phyloP scores from a whole-genome alignment of 2,113 vertebrate genomes.

The Hemichromis elongatus region DNA sequence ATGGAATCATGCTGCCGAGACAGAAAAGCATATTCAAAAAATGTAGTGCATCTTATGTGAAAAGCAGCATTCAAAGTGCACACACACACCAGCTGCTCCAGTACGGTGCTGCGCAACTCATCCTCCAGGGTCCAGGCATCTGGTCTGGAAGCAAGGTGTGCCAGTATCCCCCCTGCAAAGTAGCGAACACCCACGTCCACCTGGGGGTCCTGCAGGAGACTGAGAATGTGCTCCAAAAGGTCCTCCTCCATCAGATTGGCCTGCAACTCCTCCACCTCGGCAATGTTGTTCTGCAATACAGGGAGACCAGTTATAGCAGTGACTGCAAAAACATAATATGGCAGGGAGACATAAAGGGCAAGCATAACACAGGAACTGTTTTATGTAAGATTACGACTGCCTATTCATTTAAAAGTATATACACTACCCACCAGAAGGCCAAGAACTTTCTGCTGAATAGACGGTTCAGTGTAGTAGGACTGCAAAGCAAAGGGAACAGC shows the following conservation, averaged over 20 bases:
- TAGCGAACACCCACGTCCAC: conserved; percentile 84
- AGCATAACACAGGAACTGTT: not conserved
- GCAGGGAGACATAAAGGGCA: not conserved
- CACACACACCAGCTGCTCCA: conserved; percentile 79
- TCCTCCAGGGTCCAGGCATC: conserved; percentile 82
- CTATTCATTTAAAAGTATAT: not conserved
- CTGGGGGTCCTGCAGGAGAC: conserved; percentile 79
- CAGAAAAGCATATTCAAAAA: not conserved
- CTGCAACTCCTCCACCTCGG: conserved; percentile 89
- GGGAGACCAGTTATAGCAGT: not conserved
- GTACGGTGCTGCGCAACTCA: conserved; percentile 75
- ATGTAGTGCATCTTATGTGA: not conserved
- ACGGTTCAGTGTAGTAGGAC: conserved; percentile 85
- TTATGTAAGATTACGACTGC: not conserved
- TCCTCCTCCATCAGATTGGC: conserved; percentile 86
- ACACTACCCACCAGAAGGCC: conserved; percentile 84
- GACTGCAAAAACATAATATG: not conserved
- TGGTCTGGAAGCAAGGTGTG: conserved; percentile 85
- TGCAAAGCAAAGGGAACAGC: conserved; percentile 44
- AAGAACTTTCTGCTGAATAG: conserved; percentile 89
- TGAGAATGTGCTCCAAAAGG: conserved; percentile 87
- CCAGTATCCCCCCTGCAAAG: conserved; percentile 91
- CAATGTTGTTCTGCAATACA: conserved; percentile 84
- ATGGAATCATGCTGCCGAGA: conserved; percentile 84
- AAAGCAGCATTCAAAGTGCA: not conserved